phyloP scores from a whole-genome alignment of 2,888 invertebrate species.

The Andrena haemorrhoa region DNA sequence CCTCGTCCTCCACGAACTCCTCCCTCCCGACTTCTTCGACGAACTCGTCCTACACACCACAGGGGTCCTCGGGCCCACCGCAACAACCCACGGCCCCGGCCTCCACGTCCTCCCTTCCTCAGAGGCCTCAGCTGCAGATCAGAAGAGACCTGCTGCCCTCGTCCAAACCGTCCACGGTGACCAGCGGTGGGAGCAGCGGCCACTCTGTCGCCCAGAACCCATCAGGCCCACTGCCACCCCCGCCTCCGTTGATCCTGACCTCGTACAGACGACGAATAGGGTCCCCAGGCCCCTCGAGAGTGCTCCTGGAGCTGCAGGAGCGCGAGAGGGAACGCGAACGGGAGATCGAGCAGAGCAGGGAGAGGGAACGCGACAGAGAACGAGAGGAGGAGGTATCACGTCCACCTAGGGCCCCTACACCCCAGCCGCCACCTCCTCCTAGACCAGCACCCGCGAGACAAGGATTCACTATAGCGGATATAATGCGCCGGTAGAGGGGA shows the following conservation, averaged over 20 bases:
- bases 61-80: constrained; percentile 48
- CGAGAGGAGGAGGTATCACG: constrained; percentile 84
- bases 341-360: constrained; percentile 75
- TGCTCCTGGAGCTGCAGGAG: constrained; percentile 82
- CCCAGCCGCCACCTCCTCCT: constrained; percentile 86
- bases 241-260: constrained; percentile 81
- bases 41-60: constrained; percentile 55
- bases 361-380: constrained; percentile 69
- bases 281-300: constrained; percentile 82
- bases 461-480: constrained; percentile 96
- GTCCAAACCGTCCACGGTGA: constrained; percentile 82
- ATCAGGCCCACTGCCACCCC: constrained; percentile 80
- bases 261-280: constrained; percentile 82
- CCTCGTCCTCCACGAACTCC: constrained; percentile 66
- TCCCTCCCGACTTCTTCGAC: constrained; percentile 47
- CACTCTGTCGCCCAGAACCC: constrained; percentile 75
- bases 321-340: constrained; percentile 79
- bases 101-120: constrained; percentile 84
- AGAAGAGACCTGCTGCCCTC: constrained; percentile 89
- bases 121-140: constrained; percentile 89
- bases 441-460: constrained; percentile 89
- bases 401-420: constrained; percentile 80
- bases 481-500: constrained; percentile 92
- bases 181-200: constrained; percentile 82
- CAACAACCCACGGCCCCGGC: constrained; percentile 49